Evolutionary conservation across 2,888 invertebrate species (phyloP).

Genomic region (Syrista parreyssii): DNA sequence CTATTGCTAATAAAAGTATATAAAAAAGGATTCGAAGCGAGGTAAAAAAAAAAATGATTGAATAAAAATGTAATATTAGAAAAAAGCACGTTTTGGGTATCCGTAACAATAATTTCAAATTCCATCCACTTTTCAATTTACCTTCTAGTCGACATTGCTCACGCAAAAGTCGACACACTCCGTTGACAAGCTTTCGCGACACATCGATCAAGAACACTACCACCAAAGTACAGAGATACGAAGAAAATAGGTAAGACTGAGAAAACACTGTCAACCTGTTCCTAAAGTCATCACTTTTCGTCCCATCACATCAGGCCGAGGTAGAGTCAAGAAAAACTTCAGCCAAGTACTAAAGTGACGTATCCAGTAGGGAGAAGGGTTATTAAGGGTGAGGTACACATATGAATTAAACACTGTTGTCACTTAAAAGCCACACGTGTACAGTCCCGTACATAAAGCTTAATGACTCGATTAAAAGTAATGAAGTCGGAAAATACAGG

Average conservation of each 20-base stretch:
- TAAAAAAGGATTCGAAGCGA: too few relatives aligned
- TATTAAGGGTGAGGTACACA: not conserved
- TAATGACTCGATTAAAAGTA: not conserved
- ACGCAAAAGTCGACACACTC: conserved; percentile 10
- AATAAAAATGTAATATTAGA: too few relatives aligned
- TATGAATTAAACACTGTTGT: not conserved
- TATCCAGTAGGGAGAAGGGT: not conserved
- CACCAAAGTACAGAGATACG: not conserved
- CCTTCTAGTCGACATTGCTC: conserved; percentile 38
- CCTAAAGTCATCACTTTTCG: not conserved
- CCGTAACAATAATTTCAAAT: too few relatives aligned
- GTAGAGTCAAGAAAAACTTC: not conserved
- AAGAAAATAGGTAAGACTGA: not conserved
- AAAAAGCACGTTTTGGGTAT: too few relatives aligned
- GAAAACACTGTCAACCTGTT: not conserved
- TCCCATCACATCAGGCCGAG: not conserved
- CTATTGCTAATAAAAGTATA: not conserved
- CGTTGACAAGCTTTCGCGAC: not conserved
- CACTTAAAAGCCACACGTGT: not conserved
- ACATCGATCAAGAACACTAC: not conserved
- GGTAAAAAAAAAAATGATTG: too few relatives aligned
- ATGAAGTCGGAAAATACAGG: too few relatives aligned
- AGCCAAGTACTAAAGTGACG: not conserved
- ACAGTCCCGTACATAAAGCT: not conserved
- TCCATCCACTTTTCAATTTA: conserved; percentile 28